Evolutionary conservation across 2,888 invertebrate genomes (phyloP).

Genomic region (Trissolcus brochymenae): DNA sequence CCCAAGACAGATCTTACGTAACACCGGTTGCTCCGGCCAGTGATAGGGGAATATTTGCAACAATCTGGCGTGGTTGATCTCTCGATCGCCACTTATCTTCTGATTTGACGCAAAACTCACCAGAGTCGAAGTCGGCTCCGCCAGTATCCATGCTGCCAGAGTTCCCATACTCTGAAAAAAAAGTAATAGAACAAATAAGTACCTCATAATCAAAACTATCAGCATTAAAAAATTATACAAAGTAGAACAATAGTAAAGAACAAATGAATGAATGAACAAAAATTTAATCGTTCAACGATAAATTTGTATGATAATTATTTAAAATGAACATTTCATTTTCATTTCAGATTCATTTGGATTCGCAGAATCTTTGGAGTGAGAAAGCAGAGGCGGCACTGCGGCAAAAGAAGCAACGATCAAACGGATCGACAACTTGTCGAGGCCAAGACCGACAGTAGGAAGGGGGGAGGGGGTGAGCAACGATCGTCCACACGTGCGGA

Average conservation of each 20-base stretch:
- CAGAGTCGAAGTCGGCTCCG: constrained; percentile 88
- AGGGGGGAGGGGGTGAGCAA: neutral
- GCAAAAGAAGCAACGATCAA: constrained; percentile 4
- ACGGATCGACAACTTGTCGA: too few relatives aligned
- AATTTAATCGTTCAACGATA: too few relatives aligned
- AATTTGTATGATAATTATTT: too few relatives aligned
- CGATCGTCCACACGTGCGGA: constrained; percentile 29
- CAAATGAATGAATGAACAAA: too few relatives aligned
- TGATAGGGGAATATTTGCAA: constrained; percentile 14
- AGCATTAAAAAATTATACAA: neutral
- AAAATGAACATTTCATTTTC: too few relatives aligned
- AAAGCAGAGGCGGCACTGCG: neutral
- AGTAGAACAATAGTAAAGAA: too few relatives aligned
- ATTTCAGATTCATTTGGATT: too few relatives aligned
- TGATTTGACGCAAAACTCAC: constrained; percentile 75
- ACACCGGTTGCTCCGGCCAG: constrained; percentile 11
- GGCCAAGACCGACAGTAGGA: neutral
- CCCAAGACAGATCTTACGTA: constrained; percentile 14
- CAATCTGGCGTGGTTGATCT: constrained; percentile 27
- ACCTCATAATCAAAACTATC: neutral
- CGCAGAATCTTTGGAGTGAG: neutral
- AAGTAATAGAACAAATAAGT: neutral
- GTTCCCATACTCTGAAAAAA: constrained; percentile 82
- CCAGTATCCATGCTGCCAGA: constrained; percentile 89
- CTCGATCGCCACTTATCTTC: constrained; percentile 13